These are phyloP conservation scores for Lithophane semibrunnea DNA, from an alignment of 2,888 invertebrate genomes.

Conservation along the genomic window DNA sequence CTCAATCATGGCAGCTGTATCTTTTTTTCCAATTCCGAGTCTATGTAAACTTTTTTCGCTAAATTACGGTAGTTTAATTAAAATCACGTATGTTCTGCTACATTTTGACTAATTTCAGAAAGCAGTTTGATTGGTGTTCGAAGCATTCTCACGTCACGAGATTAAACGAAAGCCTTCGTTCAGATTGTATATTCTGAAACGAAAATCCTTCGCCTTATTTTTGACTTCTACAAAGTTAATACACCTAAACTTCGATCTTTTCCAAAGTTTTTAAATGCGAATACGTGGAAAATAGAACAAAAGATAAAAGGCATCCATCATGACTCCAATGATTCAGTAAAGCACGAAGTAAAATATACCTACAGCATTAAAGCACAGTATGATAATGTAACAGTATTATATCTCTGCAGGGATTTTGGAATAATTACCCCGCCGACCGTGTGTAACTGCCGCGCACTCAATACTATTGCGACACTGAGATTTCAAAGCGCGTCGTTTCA, in stretches of 20 bases:
- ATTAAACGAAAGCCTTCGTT: background rate
- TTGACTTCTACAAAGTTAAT: background rate
- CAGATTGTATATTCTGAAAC: background rate
- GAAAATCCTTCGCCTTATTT: background rate
- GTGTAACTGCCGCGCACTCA: too few species aligned
- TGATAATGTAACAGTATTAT: too few species aligned
- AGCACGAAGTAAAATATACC: background rate
- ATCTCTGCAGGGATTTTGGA: too few species aligned
- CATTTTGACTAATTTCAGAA: background rate
- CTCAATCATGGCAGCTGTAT: too few species aligned
- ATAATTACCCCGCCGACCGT: too few species aligned
- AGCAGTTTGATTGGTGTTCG: background rate
- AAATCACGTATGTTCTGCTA: background rate
- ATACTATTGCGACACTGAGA: too few species aligned
- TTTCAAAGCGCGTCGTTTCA: too few species aligned
- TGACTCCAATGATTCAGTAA: slow-evolving; percentile 35
- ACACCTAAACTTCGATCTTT: background rate
- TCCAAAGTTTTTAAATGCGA: slow-evolving; percentile 4
- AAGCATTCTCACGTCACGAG: background rate
- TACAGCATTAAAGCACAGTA: slow-evolving; percentile 7
- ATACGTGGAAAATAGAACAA: background rate
- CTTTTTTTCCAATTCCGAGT: too few species aligned
- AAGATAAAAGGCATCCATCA: slow-evolving; percentile 16
- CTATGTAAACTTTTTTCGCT: background rate
- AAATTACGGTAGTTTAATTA: background rate